Percentiles rank a stretch among this genome's conserved stretches.
Conservation (phyloP, 2,888 invertebrate species). For the Lucinisca nassula region DNA sequence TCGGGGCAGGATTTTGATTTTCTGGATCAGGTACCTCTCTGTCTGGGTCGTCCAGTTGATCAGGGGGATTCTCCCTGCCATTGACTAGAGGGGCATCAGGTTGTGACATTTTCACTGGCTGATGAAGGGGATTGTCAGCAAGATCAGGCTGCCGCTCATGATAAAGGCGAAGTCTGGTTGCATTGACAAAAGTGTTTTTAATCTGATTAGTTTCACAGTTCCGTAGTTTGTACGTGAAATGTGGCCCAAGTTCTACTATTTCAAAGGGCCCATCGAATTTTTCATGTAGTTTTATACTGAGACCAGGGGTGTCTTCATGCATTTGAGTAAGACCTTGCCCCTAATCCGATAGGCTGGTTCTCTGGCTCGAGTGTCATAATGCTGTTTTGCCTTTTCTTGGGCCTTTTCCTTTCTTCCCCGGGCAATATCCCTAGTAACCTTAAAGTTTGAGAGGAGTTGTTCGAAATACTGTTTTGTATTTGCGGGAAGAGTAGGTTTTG, state of each 20-base stretch:
- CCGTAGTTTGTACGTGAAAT: slow-evolving; percentile 42
- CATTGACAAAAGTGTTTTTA: neutral
- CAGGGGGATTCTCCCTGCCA: too few species aligned
- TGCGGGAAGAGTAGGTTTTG: neutral
- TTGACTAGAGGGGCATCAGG: neutral
- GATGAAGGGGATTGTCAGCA: neutral
- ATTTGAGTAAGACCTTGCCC: slow-evolving; percentile 28
- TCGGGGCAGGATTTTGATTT: too few species aligned
- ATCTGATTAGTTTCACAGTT: neutral
- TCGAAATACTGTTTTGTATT: slow-evolving; percentile 17
- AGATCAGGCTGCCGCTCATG: neutral
- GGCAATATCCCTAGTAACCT: slow-evolving; percentile 28
- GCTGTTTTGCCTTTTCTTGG: slow-evolving; percentile 26
- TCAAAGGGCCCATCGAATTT: slow-evolving; percentile 53
- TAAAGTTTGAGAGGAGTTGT: neutral
- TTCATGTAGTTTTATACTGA: slow-evolving; percentile 29
- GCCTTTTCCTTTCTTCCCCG: slow-evolving; percentile 15
- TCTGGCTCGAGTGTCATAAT: slow-evolving; percentile 25
- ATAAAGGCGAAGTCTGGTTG: neutral
- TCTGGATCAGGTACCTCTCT: too few species aligned
- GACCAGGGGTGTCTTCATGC: too few species aligned
- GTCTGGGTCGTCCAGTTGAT: too few species aligned
- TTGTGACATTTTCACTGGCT: neutral
- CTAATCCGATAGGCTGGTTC: slow-evolving; percentile 25
- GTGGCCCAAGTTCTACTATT: slow-evolving; percentile 19